These are phyloP conservation scores for Cheilosia vulpina DNA, from an alignment of 2,888 invertebrate genomes.

Conservation along the genomic window DNA sequence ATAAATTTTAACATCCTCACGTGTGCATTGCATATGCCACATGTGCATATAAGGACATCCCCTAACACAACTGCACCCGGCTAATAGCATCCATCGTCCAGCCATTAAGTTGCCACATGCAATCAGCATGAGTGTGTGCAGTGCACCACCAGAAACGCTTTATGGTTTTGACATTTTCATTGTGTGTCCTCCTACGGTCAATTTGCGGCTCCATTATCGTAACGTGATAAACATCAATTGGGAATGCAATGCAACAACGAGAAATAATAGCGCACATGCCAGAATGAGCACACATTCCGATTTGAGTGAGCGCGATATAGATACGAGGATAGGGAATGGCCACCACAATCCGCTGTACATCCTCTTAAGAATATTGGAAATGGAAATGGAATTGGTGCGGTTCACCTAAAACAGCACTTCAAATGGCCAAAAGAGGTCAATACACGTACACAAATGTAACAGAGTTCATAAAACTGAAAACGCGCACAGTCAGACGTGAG, in stretches of 20 bases:
- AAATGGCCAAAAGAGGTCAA: conserved; percentile 23
- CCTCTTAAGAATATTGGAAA: conserved; percentile 2
- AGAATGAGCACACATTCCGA: neutral
- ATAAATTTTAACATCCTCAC: neutral
- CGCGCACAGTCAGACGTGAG: neutral
- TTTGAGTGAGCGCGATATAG: neutral
- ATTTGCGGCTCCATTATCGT: conserved; percentile 51
- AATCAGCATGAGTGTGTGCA: conserved; percentile 18
- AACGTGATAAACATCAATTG: conserved; percentile 52
- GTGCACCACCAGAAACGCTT: conserved; percentile 2
- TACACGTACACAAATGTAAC: conserved; percentile 16
- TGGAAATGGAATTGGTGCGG: neutral
- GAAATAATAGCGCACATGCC: conserved; percentile 11
- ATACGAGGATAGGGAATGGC: neutral
- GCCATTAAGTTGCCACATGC: conserved; percentile 43
- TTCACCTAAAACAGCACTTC: neutral
- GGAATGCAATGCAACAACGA: conserved; percentile 25
- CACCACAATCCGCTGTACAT: conserved; percentile 3
- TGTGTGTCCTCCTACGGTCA: conserved; percentile 36
- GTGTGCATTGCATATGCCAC: neutral
- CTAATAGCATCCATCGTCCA: conserved; percentile 37
- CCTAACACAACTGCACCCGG: conserved; percentile 12
- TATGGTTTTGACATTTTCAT: conserved; percentile 48
- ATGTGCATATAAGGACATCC: neutral
- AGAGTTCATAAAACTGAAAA: conserved; percentile 6